These are phyloP conservation scores for Agapornis roseicollis DNA, from an alignment of 2,113 vertebrate species.

Conservation along the genomic window DNA sequence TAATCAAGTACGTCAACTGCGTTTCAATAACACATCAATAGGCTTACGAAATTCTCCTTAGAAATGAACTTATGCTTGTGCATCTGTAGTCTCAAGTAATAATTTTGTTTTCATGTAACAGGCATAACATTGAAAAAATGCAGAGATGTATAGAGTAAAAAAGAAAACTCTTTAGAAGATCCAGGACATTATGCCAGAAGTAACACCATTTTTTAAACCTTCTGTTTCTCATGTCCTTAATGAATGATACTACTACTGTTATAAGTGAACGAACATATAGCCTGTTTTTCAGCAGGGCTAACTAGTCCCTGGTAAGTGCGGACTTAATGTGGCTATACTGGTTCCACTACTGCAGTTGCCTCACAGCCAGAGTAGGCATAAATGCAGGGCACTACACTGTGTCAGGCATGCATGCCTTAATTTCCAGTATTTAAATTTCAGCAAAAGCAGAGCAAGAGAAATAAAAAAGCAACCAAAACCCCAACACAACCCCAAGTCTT, in stretches of 20 bases:
- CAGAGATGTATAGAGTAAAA: not conserved
- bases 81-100: not conserved
- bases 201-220: not conserved
- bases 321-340: not conserved
- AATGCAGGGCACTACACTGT: not conserved
- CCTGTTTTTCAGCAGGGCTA: not conserved
- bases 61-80: not conserved
- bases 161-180: not conserved
- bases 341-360: not conserved
- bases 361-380: not conserved
- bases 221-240: not conserved
- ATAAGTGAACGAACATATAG: not conserved
- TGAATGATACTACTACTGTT: not conserved
- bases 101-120: not conserved
- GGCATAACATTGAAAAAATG: not conserved
- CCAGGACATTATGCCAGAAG: not conserved
- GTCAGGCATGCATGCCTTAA: fast-evolving
- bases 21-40: not conserved
- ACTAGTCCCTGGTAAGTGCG: not conserved
- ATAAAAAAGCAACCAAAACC: not conserved
- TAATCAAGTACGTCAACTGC: not conserved
- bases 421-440: not conserved
- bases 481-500: not conserved
- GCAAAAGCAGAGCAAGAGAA: not conserved
- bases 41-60: not conserved